phyloP scores from a whole-genome alignment of 2,888 invertebrate species.

The Schizotus pectinicornis region DNA sequence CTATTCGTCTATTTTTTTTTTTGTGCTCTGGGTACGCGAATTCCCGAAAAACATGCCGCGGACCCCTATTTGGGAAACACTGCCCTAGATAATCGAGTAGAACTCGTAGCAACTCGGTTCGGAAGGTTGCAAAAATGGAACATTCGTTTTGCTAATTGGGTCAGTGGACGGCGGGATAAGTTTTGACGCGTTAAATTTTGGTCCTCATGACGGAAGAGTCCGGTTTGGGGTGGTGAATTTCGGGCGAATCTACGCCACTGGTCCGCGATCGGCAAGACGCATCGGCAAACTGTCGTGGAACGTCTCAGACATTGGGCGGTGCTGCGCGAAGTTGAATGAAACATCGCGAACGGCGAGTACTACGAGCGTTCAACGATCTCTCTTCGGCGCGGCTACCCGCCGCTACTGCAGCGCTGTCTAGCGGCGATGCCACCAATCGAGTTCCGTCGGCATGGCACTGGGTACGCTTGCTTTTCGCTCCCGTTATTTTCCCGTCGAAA shows the following conservation, averaged over 20 bases:
- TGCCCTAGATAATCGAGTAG: too few relatives aligned
- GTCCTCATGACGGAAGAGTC: too few relatives aligned
- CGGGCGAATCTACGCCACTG: neutral
- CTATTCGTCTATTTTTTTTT: too few relatives aligned
- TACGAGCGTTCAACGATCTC: slow-evolving; percentile 58
- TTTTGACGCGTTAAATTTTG: too few relatives aligned
- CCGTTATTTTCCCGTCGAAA: slow-evolving; percentile 42
- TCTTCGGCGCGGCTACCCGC: slow-evolving; percentile 37
- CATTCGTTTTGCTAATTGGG: too few relatives aligned
- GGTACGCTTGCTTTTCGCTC: slow-evolving; percentile 37
- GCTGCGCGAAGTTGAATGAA: slow-evolving; percentile 56
- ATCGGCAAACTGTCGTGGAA: slow-evolving; percentile 46
- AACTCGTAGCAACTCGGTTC: too few relatives aligned
- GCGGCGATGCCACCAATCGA: slow-evolving; percentile 48
- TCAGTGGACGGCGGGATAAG: too few relatives aligned
- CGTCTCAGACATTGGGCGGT: slow-evolving; percentile 55
- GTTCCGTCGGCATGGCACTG: slow-evolving; percentile 48
- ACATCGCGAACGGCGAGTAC: slow-evolving; percentile 50
- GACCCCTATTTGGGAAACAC: too few relatives aligned
- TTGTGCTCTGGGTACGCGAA: too few relatives aligned
- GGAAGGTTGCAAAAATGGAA: too few relatives aligned
- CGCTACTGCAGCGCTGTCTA: slow-evolving; percentile 46
- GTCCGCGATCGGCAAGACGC: slow-evolving; percentile 32
- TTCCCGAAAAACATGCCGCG: too few relatives aligned
- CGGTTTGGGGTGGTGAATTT: too few relatives aligned